Evolutionary conservation across 1,140 invertebrate species (phyloP).

Genomic region (Cotesia vestalis): DNA sequence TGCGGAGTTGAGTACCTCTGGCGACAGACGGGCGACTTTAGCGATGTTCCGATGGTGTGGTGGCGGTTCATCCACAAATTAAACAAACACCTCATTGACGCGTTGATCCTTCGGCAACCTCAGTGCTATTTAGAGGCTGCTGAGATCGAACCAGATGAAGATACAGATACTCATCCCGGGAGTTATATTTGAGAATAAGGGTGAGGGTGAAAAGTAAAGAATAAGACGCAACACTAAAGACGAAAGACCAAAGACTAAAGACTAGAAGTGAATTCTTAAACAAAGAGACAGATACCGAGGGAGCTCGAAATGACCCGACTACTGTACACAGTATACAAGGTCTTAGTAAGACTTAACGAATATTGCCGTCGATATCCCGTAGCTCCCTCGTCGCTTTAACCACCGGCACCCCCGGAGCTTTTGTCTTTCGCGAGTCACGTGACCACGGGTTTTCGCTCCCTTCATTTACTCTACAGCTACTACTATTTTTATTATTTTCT

Average conservation of each 20-base stretch:
- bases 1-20: not conserved
- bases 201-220: constrained; percentile 25
- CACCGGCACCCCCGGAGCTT: constrained; percentile 26
- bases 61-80: constrained; percentile 51
- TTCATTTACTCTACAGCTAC: not conserved
- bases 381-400: constrained; percentile 35
- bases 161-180: constrained; percentile 1
- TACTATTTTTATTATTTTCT: not conserved
- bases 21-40: not conserved
- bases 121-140: constrained; percentile 34
- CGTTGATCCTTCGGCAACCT: constrained; percentile 51
- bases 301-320: constrained; percentile 47
- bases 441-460: constrained; percentile 6
- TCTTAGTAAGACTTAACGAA: constrained; percentile 60
- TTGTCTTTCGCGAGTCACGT: constrained; percentile 41
- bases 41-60: constrained; percentile 13
- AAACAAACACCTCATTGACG: constrained; percentile 61
- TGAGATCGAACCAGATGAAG: constrained; percentile 32
- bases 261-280: constrained; percentile 14
- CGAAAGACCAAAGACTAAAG: not conserved
- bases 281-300: constrained; percentile 18
- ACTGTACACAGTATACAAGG: constrained; percentile 46
- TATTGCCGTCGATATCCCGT: constrained; percentile 58
- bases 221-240: not conserved
- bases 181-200: constrained; percentile 14